Evolutionary conservation across 2,113 vertebrate genomes (phyloP), one percentile per base, ranked within the genome.

Genomic region (Mobula birostris): DNA sequence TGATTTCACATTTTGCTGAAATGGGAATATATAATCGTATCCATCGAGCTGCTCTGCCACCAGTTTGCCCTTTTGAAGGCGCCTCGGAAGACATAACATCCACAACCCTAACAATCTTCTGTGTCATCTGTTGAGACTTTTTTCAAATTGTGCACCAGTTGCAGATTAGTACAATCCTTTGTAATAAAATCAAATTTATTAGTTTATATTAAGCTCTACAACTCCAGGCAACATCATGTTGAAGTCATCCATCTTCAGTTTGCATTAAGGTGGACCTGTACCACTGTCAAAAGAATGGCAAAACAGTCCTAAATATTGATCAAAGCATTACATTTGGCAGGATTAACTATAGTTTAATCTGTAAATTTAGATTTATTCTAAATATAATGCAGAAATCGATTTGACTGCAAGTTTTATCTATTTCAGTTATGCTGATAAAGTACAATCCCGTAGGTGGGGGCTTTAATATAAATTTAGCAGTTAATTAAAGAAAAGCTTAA

Each of bases 351-450:
- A 90, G 6, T 19, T 15, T 32, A 68, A 27, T 24, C 21, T 15
- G 61, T n/a, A 90, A n/a, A 32, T 90, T 90, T 66, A n/a, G 85
- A 32, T 63, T 66, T 88, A 63, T 66, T 88, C 58, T 32, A 88
- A 88, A 61, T 83, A 56, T 9, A 79, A n/a, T 79, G n/a, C 24
- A 61, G 5, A 61, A 85, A 24, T 48, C 7, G 48, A 48, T 15
- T 80, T 40, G 21, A 85, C 48, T 83, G 19, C 17, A 17, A 83
- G 21, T 56, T 82, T 66, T 24, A 24, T 83, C 80, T 83, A 83
- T 56, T 83, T 83, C 15, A 36, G 19, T 48, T 56, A 58, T 85
- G 56, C 21, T 58, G 2, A 85, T 21, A 85, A 85, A 58, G 27
- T 24, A 85, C 24, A 85, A 82, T 82, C 40, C 17, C 21, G 9